These are phyloP conservation scores for Mastomys coucha DNA, from an alignment of 2,113 vertebrate genomes.

Conservation along the genomic window DNA sequence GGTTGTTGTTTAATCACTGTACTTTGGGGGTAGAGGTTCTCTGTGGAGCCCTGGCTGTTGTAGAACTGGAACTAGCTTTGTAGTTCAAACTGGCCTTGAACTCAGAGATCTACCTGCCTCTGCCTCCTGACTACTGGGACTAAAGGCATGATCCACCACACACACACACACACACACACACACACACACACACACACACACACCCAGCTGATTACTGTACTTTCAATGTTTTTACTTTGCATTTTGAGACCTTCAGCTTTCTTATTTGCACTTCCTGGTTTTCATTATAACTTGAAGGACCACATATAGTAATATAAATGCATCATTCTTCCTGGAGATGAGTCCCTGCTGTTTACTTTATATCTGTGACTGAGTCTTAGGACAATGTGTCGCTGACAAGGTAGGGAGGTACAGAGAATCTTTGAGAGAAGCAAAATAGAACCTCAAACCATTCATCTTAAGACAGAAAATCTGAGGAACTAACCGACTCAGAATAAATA, in stretches of 20 bases:
- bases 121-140: not conserved
- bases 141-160: not conserved
- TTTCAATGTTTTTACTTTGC: conserved; percentile 46
- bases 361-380: not conserved
- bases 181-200: not conserved
- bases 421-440: not conserved
- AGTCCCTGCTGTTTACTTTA: not conserved
- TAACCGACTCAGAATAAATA: not conserved
- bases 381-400: not conserved
- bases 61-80: not conserved
- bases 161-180: too few species aligned
- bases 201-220: not conserved
- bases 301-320: not conserved
- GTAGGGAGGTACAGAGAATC: not conserved
- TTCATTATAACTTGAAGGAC: not conserved
- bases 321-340: not conserved
- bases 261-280: conserved; percentile 37
- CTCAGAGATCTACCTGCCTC: not conserved
- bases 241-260: conserved; percentile 43
- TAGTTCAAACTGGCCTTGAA: not conserved
- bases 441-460: not conserved
- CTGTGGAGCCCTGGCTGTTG: not conserved
- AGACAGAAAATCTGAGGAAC: conserved; percentile 23
- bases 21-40: not conserved
- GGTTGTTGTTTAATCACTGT: conserved; percentile 13